Evolutionary conservation across 2,888 invertebrate genomes (phyloP), one percentile per base, ranked within the genome.

Genomic region (Epinotia nisella): DNA sequence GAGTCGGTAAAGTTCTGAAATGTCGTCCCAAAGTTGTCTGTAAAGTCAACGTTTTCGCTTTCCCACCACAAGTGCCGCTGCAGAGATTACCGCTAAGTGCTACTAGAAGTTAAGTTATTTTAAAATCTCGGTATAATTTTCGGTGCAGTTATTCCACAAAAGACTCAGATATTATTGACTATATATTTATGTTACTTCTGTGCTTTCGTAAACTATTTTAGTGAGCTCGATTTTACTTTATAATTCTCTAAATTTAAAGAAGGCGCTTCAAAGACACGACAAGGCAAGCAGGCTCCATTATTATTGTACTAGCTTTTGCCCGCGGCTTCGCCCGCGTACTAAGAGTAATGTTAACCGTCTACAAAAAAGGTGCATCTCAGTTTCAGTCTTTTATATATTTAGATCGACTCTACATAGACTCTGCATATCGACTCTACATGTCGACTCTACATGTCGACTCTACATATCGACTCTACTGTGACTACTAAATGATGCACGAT

Each of bases 21-120:
- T 49, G 7, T n/a, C 45, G n/a, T 49, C 45, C 45, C 15, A n/a
- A n/a, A 49, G n/a, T 49, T 49, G 49, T 49, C n/a, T 1, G 49
- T 49, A 49, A 49, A 49, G n/a, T n/a, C 49, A n/a, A 49, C 49
- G 49, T n/a, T 49, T 49, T 49, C 49, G n/a, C 49, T 49, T 49
- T 49, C n/a, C 49, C 1, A n/a, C n/a, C 49, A 49, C 49, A 3
- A 45, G 45, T 11, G 29, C 1, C 29, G 45, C 15, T 4, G 45
- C 15, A 13, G 45, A 49, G 45, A n/a, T 49, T 49, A 45, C 45
- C 15, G 29, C n/a, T 49, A 49, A 49, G 45, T 49, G 45, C 45
- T 49, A 45, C 13, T 45, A 15, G 45, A 45, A 45, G 15, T 0
- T n/a, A 5, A n/a, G 3, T 15, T 49, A 49, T 49, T 49, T 49